Base-by-base conservation (phyloP, 2,113 vertebrate species). In the Lepus timidus region DNA sequence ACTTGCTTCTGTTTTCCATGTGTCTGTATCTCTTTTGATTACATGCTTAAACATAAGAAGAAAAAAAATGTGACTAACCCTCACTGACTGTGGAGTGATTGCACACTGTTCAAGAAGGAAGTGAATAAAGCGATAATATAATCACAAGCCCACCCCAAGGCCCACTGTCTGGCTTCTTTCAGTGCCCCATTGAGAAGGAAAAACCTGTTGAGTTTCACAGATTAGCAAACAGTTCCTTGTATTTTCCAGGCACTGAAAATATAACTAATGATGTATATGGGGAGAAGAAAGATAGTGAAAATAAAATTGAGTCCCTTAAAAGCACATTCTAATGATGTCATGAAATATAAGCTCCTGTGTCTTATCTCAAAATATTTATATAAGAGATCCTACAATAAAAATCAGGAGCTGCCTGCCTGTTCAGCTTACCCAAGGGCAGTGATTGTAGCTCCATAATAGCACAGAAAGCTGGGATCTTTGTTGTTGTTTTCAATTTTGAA, bases 181-280 rank as follows among this genome's bases (percentile, higher is more conserved):
- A 90, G 52, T 44, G 16, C 65, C 64, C 88, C 92, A 4, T 73
- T 90, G 36, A 90, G 91, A 76, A 87, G 88, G 61, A 73, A 39
- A 90, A 90, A 90, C 91, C 78, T 78, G 75, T 68, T 76, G 22
- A 14, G 0, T 96, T 96, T 89, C 68, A 90, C 76, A 83, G 76
- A 86, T 96, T 74, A 97, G 83, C 79, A 68, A 78, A 81, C 96
- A 92, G 82, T 94, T 85, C n/a, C 74, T 97, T 75, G 27, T 86
- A 70, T 94, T 95, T 95, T 73, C 87, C 83, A 65, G 85, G 44
- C 9, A 11, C 64, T 85, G 79, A 73, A 96, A 96, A 88, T 95
- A 84, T 33, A 92, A 68, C 70, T 82, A 90, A 80, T 73, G 80
- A 22, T 64, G 17, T 65, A 23, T 76, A 58, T 20, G 3, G 33